These are phyloP conservation scores for Heterohyrax brucei DNA, from an alignment of 2,797 vertebrate genomes.

Conservation along the genomic window DNA sequence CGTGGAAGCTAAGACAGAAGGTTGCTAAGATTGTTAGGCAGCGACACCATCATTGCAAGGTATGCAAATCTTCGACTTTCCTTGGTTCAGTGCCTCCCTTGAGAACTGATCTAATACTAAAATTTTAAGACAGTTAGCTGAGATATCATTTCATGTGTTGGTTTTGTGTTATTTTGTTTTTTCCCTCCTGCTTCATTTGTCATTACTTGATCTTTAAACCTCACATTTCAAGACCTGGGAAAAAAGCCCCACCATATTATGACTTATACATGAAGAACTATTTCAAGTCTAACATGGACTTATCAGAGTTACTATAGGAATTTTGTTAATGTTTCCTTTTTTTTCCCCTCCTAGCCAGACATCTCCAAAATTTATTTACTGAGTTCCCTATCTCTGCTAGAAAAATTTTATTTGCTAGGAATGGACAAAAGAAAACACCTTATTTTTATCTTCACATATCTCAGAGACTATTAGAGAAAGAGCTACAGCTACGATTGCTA, in stretches of 20 bases:
- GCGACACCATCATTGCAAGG: not conserved
- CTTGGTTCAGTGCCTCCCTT: constrained; percentile 10
- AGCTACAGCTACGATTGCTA: not conserved
- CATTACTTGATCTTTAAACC: constrained; percentile 9
- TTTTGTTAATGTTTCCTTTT: not conserved
- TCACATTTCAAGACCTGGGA: constrained; percentile 29
- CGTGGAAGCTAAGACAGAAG: constrained; percentile 42
- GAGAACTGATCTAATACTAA: constrained; percentile 48
- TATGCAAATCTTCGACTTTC: constrained; percentile 61
- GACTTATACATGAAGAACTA: not conserved
- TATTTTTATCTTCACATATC: not conserved
- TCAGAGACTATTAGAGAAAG: constrained; percentile 41
- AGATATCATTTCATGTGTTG: not conserved
- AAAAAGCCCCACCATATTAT: not conserved
- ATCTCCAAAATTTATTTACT: not conserved
- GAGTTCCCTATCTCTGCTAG: not conserved
- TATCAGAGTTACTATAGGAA: not conserved
- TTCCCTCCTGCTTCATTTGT: constrained; percentile 24
- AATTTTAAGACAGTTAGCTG: constrained; percentile 46
- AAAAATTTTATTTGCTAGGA: constrained; percentile 40
- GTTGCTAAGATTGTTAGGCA: constrained; percentile 39
- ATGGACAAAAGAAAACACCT: not conserved
- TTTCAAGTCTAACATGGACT: not conserved
- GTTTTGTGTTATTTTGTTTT: not conserved
- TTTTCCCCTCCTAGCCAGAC: not conserved